Evolutionary conservation across 2,888 invertebrate genomes (phyloP).

Genomic region (Apamea crenata): DNA sequence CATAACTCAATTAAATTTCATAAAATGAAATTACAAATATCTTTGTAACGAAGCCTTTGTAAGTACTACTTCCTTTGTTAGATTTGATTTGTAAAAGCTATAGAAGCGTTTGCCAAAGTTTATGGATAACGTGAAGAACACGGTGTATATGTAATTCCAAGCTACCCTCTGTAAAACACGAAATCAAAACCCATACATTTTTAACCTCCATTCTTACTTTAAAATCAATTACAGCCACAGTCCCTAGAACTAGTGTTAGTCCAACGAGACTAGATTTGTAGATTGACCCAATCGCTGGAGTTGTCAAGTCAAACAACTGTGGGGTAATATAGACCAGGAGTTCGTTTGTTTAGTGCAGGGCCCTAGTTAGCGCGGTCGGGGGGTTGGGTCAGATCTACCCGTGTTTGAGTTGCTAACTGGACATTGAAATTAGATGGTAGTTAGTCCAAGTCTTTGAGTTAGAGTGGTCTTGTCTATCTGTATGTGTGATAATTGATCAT

Average conservation of each 20-base stretch:
- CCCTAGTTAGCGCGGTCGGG: slow-evolving; percentile 42
- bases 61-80: too few species aligned
- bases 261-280: slow-evolving; percentile 24
- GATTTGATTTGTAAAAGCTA: too few species aligned
- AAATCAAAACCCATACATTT: not conserved
- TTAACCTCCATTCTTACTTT: slow-evolving; percentile 5
- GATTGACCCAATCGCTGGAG: slow-evolving; percentile 60
- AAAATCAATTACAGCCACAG: slow-evolving; percentile 26
- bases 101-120: too few species aligned
- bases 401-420: slow-evolving; percentile 49
- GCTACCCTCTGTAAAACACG: too few species aligned
- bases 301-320: slow-evolving; percentile 69
- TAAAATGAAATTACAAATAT: too few species aligned
- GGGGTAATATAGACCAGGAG: slow-evolving; percentile 50
- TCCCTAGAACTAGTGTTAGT: slow-evolving; percentile 7
- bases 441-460: slow-evolving; percentile 27
- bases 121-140: too few species aligned
- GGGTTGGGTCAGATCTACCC: slow-evolving; percentile 6
- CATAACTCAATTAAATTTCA: too few species aligned
- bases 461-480: not conserved
- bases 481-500: not conserved
- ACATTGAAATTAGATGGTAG: slow-evolving; percentile 35
- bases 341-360: slow-evolving; percentile 55
- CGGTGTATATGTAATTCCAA: too few species aligned
- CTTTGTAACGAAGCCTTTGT: too few species aligned